Conservation (phyloP, 2,797 vertebrate genomes). For the Melanotaenia maccullochi region DNA sequence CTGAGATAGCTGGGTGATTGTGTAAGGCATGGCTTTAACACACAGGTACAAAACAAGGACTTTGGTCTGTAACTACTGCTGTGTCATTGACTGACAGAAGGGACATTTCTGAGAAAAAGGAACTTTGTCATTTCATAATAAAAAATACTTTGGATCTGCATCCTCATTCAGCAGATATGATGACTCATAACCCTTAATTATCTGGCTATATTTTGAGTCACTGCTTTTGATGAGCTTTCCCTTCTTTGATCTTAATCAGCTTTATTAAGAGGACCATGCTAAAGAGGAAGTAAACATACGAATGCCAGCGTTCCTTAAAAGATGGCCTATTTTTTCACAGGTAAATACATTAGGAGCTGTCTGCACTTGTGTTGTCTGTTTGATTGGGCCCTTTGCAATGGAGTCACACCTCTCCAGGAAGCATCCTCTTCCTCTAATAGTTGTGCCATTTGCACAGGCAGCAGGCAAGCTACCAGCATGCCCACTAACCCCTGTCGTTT, state of each 20-base stretch:
- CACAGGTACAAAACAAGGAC: constrained; percentile 14
- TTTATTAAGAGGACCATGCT: constrained; percentile 30
- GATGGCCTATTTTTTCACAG: constrained; percentile 51
- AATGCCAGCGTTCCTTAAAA: constrained; percentile 13
- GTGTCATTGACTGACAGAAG: constrained; percentile 45
- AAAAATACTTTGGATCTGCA: neutral
- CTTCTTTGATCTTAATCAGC: constrained; percentile 48
- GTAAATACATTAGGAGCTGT: constrained; percentile 76
- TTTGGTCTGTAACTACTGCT: constrained; percentile 43
- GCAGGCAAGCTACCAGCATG: constrained; percentile 56
- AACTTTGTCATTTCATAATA: constrained; percentile 41
- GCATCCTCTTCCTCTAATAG: constrained; percentile 70
- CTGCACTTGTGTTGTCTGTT: constrained; percentile 70
- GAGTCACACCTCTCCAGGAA: constrained; percentile 75
- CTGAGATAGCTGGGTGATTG: constrained; percentile 13
- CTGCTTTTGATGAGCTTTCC: constrained; percentile 35
- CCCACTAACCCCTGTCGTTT: constrained; percentile 45
- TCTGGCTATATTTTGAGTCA: constrained; percentile 1
- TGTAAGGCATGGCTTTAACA: constrained; percentile 9
- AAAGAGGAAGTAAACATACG: constrained; percentile 33
- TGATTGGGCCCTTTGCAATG: constrained; percentile 76
- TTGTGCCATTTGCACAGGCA: constrained; percentile 75
- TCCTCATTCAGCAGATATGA: constrained; percentile 10
- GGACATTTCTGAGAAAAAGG: constrained; percentile 35
- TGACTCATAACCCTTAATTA: constrained; percentile 26